phyloP scores from a whole-genome alignment of 2,113 vertebrate genomes.

The Hiodon tergisus region DNA sequence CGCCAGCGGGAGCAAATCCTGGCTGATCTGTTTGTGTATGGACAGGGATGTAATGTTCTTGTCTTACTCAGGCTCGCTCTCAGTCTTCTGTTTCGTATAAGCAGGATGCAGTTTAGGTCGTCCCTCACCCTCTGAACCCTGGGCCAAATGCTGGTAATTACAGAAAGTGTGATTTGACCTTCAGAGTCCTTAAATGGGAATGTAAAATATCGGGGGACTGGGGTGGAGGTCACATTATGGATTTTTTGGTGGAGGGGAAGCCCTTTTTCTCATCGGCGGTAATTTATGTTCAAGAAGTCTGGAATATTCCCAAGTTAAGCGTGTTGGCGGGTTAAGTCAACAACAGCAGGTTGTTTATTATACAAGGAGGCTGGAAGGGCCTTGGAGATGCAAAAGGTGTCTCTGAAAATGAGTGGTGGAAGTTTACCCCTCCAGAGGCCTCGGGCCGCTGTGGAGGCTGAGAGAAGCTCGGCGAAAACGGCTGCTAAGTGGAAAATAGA shows the following conservation, averaged over 20 bases:
- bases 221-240: neutral
- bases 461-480: slow-evolving; percentile 11
- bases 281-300: no score
- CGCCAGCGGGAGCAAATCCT: neutral
- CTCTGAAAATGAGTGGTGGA: slow-evolving; percentile 19
- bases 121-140: neutral
- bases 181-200: neutral
- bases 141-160: neutral
- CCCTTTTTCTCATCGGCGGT: no score
- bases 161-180: neutral
- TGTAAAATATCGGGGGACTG: neutral
- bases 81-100: no score
- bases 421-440: slow-evolving; percentile 23
- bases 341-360: neutral
- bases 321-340: neutral
- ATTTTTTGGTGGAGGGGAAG: no score
- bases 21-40: slow-evolving; percentile 2
- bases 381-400: neutral
- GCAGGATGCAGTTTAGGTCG: no score
- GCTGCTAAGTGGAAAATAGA: slow-evolving; percentile 43
- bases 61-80: neutral
- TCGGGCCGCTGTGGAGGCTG: neutral
- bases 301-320: neutral
- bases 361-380: neutral
- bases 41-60: neutral